Evolutionary conservation across 1,140 invertebrate species (phyloP), one percentile per base, ranked within the genome.

Genomic region (Amyelois transitella): DNA sequence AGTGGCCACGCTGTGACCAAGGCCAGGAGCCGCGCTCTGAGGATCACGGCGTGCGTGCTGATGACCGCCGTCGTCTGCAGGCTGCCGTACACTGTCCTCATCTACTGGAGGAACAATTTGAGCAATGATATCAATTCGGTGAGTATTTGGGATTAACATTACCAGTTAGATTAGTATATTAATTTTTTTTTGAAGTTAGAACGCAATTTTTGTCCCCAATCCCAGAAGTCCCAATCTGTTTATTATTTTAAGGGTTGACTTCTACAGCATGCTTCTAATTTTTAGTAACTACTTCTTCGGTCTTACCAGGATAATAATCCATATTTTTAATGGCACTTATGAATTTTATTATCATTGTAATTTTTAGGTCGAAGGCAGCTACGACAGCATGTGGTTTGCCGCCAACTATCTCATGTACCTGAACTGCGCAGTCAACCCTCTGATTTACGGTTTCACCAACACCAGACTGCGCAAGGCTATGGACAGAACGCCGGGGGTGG

Each of bases 391-490:
- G 49, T 92, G 92, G 90, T 94, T 93, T 61, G 79, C 90, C 1
- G 91, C 93, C 0, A 92, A 93, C 67, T 93, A 91, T 60, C 76
- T 94, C 6, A 92, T 94, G 58, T 92, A 93, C 44, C 60, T 91
- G 4, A 94, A 94, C 73, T 91, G 92, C 18, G 93, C 93, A 6
- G 83, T 94, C 44, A 94, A 95, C 79, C 94, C 94, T 0, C 75
- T 95, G 1, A 92, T 95, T 38, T 95, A 94, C 58, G 93, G 93
- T 10, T 91, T 92, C 24, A 94, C 91, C 7, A 94, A 94, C 64
- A 89, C 91, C 21, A 91, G 91, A 64, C 92, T 94, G 62, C 72
- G 90, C 14, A 90, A 89, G 55, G 92, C 92, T 43, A 92, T 93
- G 70, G 81, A 88, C 17, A 72, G 85, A 8, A 91, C 88, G 10